These are phyloP conservation scores for Riparia riparia DNA, from an alignment of 2,113 vertebrate genomes.

Conservation along the genomic window DNA sequence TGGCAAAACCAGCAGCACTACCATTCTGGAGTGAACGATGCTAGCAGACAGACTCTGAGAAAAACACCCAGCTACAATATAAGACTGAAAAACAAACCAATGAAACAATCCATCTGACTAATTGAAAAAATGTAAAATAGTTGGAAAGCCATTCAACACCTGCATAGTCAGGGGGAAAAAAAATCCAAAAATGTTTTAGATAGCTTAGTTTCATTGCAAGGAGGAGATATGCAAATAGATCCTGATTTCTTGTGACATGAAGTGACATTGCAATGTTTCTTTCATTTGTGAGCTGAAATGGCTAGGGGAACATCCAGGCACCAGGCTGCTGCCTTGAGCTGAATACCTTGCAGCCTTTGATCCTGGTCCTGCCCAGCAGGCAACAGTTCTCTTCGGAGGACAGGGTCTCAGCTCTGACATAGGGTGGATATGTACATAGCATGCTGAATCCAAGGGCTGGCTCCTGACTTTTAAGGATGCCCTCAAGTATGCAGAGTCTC, in stretches of 20 bases:
- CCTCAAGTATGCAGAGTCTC: background rate
- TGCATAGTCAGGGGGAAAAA: background rate
- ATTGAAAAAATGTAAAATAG: background rate
- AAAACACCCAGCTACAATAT: background rate
- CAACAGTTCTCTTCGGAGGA: background rate
- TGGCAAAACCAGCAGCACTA: background rate
- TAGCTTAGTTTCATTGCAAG: background rate
- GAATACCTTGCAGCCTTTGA: background rate
- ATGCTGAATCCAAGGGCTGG: background rate
- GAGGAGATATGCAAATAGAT: background rate
- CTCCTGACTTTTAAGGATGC: background rate
- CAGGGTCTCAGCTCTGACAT: background rate
- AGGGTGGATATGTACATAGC: rapidly evolving
- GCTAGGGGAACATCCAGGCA: background rate
- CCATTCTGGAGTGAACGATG: background rate
- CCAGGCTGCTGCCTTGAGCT: background rate
- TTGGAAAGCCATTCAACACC: background rate
- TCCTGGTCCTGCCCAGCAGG: background rate
- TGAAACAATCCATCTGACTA: background rate
- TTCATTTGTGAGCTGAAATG: background rate
- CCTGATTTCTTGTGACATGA: background rate
- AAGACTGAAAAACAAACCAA: background rate
- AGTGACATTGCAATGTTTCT: background rate
- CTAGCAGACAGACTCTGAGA: background rate
- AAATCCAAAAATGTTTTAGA: background rate